phyloP scores from a whole-genome alignment of 1,140 invertebrate species.

The Drosophila insularis region DNA sequence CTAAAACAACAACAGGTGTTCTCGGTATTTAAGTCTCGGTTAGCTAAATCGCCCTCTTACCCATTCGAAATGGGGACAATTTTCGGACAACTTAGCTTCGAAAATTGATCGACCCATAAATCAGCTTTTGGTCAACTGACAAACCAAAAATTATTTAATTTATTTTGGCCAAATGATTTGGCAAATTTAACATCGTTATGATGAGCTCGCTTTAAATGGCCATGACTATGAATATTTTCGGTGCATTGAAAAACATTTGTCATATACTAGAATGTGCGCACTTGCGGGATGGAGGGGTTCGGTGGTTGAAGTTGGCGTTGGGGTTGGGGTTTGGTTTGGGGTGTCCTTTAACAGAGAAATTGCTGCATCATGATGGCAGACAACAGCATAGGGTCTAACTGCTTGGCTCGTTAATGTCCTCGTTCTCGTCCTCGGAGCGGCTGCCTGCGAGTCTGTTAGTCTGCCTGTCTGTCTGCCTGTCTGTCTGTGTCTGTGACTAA shows the following conservation, averaged over 20 bases:
- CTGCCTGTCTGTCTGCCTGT: conserved; percentile 12
- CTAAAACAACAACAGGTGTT: neutral
- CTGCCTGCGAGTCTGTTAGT: conserved; percentile 49
- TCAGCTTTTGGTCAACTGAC: conserved; percentile 56
- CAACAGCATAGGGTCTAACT: conserved; percentile 62
- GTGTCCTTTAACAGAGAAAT: conserved; percentile 25
- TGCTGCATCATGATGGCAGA: conserved; percentile 63
- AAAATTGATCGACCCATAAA: conserved; percentile 45
- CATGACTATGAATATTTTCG: conserved; percentile 60
- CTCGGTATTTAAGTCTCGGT: neutral
- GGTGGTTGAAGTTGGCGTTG: neutral
- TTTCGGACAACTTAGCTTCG: conserved; percentile 24
- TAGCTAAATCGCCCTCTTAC: too few species aligned
- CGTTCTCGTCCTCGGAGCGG: conserved; percentile 43
- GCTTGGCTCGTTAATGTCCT: conserved; percentile 78
- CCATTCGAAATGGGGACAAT: conserved; percentile 15
- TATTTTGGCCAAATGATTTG: conserved; percentile 61
- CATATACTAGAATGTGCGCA: conserved; percentile 30
- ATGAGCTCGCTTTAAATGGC: conserved; percentile 66
- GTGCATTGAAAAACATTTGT: conserved; percentile 66
- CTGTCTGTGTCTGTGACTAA: conserved; percentile 65
- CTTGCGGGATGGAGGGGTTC: neutral
- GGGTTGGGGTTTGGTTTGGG: neutral
- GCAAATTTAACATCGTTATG: conserved; percentile 51
- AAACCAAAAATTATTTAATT: conserved; percentile 60